phyloP scores from a whole-genome alignment of 2,888 invertebrate species.

The Tridacna gigas region DNA sequence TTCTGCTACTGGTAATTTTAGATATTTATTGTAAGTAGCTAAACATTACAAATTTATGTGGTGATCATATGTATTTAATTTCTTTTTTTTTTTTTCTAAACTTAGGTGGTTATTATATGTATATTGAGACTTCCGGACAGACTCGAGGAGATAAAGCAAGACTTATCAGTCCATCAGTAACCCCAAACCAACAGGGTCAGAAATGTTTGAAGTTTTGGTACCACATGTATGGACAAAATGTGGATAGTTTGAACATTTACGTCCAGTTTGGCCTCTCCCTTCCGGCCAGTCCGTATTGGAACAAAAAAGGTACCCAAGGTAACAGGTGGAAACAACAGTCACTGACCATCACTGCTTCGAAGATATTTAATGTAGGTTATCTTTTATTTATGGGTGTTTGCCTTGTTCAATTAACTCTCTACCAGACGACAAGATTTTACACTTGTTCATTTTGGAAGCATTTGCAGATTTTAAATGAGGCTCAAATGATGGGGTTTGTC shows the following conservation, averaged over 20 bases:
- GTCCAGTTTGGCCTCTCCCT: conserved; percentile 67
- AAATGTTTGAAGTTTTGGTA: conserved; percentile 80
- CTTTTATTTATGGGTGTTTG: too few species aligned
- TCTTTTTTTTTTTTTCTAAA: background rate
- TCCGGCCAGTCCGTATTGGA: conserved; percentile 72
- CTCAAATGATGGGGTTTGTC: background rate
- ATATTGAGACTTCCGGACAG: conserved; percentile 76
- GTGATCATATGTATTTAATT: background rate
- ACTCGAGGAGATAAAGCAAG: conserved; percentile 71
- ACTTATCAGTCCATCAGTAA: conserved; percentile 74
- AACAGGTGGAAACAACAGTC: conserved; percentile 73
- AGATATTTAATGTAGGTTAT: conserved; percentile 73
- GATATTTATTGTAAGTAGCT: too few species aligned
- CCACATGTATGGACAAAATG: conserved; percentile 77
- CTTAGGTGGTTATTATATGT: conserved; percentile 77
- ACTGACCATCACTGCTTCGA: conserved; percentile 60
- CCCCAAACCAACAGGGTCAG: conserved; percentile 51
- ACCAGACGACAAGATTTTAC: too few species aligned
- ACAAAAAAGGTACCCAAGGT: conserved; percentile 76
- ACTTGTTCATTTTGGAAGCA: background rate
- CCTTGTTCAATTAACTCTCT: too few species aligned
- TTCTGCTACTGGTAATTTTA: too few species aligned
- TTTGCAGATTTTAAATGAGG: background rate
- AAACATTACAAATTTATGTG: too few species aligned
- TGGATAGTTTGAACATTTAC: conserved; percentile 73